Conservation (phyloP, 2,888 invertebrate species). For the Plutella xylostella region DNA sequence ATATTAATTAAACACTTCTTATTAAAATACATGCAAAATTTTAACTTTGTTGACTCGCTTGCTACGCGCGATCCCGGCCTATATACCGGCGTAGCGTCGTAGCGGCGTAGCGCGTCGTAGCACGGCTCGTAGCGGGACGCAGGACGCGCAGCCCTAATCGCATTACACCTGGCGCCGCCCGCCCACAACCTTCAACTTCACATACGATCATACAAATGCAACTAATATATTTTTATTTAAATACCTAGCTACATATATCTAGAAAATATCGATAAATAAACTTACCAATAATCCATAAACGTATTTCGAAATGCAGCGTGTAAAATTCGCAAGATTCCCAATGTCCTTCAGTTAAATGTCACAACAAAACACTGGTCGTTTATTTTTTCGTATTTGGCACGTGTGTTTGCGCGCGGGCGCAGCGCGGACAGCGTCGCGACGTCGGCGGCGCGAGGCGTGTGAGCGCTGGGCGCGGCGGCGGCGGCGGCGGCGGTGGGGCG, state of each 20-base stretch:
- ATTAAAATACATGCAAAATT: too few species aligned
- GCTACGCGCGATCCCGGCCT: not conserved
- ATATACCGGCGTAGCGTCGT: not conserved
- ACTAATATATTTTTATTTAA: not conserved
- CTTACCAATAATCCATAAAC: not conserved
- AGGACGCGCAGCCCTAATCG: slow-evolving; percentile 38
- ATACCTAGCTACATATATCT: not conserved
- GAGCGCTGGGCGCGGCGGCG: slow-evolving; percentile 2
- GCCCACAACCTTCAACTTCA: slow-evolving; percentile 34
- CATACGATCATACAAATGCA: slow-evolving; percentile 21
- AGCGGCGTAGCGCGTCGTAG: slow-evolving; percentile 1
- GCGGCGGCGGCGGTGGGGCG: slow-evolving; percentile 65
- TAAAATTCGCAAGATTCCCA: too few species aligned
- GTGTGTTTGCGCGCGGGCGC: slow-evolving; percentile 4
- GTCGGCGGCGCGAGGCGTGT: not conserved
- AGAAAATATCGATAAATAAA: not conserved
- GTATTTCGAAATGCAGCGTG: not conserved
- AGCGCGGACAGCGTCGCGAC: slow-evolving; percentile 6
- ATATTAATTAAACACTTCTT: too few species aligned
- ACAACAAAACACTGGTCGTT: too few species aligned
- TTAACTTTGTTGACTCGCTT: not conserved
- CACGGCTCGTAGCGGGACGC: slow-evolving; percentile 22
- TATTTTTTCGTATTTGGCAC: too few species aligned
- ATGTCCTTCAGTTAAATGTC: too few species aligned
- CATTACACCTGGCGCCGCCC: slow-evolving; percentile 30